Percentiles rank a stretch among this genome's conserved stretches.
Conservation (phyloP, 2,113 vertebrate genomes). For the Mirounga angustirostris region DNA sequence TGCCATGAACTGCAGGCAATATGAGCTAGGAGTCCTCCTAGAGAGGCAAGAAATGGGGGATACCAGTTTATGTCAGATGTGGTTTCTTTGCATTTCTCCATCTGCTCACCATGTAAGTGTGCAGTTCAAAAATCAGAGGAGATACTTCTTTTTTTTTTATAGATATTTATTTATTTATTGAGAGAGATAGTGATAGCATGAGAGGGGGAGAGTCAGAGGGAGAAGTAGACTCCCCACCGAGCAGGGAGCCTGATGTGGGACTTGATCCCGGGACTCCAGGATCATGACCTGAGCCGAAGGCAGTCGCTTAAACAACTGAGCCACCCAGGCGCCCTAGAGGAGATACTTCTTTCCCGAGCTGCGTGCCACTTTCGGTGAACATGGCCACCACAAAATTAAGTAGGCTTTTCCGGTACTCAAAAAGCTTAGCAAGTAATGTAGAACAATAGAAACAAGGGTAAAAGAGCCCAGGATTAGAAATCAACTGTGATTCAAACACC, state of each 20-base stretch:
- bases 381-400: background rate
- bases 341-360: background rate
- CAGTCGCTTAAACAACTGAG: too few relatives aligned
- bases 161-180: too few relatives aligned
- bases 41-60: background rate
- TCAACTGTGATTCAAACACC: background rate
- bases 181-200: too few relatives aligned
- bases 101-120: background rate
- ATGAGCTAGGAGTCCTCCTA: background rate
- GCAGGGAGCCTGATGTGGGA: too few relatives aligned
- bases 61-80: background rate
- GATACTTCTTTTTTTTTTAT: background rate
- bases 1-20: background rate
- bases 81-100: background rate
- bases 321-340: background rate
- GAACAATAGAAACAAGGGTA: background rate
- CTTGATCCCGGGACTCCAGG: too few relatives aligned
- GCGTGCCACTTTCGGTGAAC: background rate
- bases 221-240: too few relatives aligned
- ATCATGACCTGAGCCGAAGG: too few relatives aligned
- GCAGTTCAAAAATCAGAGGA: background rate
- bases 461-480: background rate
- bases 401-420: background rate
- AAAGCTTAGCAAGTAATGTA: background rate
- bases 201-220: too few relatives aligned